Base-by-base conservation (phyloP, 2,888 invertebrate species). In the Dasypolia templi region DNA sequence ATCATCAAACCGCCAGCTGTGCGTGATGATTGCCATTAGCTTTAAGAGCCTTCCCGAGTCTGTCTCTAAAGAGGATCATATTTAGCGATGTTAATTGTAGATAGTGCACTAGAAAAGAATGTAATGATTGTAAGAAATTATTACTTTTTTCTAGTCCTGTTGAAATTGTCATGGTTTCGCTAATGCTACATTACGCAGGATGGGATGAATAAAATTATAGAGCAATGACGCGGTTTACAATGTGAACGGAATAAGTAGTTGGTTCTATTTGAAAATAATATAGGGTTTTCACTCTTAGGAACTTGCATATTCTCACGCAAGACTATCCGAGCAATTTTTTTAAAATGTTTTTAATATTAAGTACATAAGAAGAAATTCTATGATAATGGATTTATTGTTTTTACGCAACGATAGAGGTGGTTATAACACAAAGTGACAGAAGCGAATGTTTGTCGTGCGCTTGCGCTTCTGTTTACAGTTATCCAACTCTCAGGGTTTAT, bases 381-480 rank as follows among this genome's bases (percentile, higher is more conserved):
- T 61, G n/a, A 59, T 62, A 63, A 67, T 62, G 22, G 46, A 68
- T 82, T 82, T 53, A 67, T 71, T 55, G 46, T 72, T 71, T 75
- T 62, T 61, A 68, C 42, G 58, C 62, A 77, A 75, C 58, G 44
- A 56, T 53, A 67, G 70, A 78, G 55, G 65, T 77, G 44, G 64
- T 78, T 71, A 65, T 62, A 71, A 62, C 70, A 65, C 42, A 26
- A 62, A 72, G 64, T 79, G 81, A 76, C 76, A 84, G 61, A 83
- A 71, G 64, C 32, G 3, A 55, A 56, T 69, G 63, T 65, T 79
- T 62, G 42, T 67, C 19, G 71, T 70, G 82, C 67, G 65, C 55
- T 62, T 63, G 67, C 55, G 78, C 79, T 77, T 78, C 72, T 75
- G 79, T 86, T 84, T 84, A 86, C 87, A 86, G 86, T 82, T 87